Evolutionary conservation across 2,113 vertebrate genomes (phyloP).

Genomic region (Synchiropus splendidus): DNA sequence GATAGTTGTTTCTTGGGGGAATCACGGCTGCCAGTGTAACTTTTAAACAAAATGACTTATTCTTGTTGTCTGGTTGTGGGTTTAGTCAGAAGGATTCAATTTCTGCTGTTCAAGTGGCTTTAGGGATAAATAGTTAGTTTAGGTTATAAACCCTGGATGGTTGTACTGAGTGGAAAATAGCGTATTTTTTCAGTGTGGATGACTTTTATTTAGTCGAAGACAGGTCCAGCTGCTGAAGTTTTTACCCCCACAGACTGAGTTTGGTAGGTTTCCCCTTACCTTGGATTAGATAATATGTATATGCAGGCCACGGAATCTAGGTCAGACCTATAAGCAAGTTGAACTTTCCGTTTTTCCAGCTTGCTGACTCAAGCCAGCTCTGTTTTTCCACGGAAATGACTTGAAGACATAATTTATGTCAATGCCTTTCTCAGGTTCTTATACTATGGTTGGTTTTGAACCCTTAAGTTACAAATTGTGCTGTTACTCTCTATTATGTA

Average conservation of each 20-base stretch:
- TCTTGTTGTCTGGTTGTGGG: too few species aligned
- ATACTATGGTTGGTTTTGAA: background rate
- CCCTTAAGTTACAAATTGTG: too few species aligned
- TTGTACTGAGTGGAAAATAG: slow-evolving; percentile 18
- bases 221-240: too few species aligned
- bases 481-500: too few species aligned
- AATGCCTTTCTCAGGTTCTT: slow-evolving; percentile 11
- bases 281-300: slow-evolving; percentile 55
- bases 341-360: slow-evolving; percentile 53
- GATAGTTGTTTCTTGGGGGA: too few species aligned
- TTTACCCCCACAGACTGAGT: slow-evolving; percentile 13
- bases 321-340: slow-evolving; percentile 51
- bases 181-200: background rate
- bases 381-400: slow-evolving; percentile 47
- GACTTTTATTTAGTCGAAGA: too few species aligned
- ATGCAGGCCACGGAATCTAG: slow-evolving; percentile 47
- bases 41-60: too few species aligned
- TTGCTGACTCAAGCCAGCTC: slow-evolving; percentile 29
- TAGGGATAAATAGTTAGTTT: too few species aligned
- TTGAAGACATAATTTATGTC: slow-evolving; percentile 30
- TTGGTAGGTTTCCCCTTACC: slow-evolving; percentile 37
- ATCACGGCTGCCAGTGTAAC: too few species aligned
- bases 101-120: too few species aligned
- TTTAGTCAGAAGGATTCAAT: too few species aligned
- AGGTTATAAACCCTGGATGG: background rate